Base-by-base conservation (phyloP, 1,140 invertebrate species). In the Chelonus insularis region DNA sequence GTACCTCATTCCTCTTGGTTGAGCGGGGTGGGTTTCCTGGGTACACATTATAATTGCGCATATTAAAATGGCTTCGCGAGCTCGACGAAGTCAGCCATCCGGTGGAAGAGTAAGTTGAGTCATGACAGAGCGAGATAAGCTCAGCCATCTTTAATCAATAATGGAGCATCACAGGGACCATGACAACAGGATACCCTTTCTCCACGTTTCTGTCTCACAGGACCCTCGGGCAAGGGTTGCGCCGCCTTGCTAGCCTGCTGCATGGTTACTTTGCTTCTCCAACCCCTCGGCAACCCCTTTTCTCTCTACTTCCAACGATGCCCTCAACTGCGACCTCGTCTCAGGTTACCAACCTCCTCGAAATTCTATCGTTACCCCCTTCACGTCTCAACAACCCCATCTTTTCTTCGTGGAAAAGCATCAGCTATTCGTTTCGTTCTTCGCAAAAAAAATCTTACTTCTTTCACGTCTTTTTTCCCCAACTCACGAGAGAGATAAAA, bases 111-210 rank as follows among this genome's bases (percentile, higher is more conserved):
- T 9, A 23, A 36, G 41, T 41, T 18, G 54, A 21, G 37, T n/a
- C 29, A 58, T 20, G 20, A 41, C 23, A 62, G 43, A 16, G n/a
- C 11, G 66, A 70, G 65, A 73, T 64, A n/a, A 36, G 59, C 51
- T 68, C 76, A 74, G 74, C 77, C 77, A 80, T 80, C 78, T 80
- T 80, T 80, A 80, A 80, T 80, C 77, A 80, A 80, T 80, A 80
- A 80, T 79, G 77, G 76, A 80, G 71, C 77, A 79, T 79, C 77
- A 66, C 64, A 79, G 77, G 76, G 78, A 79, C 78, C 78, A 80
- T 80, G 78, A 80, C 78, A 80, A 80, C 78, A 80, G 78, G 79
- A 14, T 78, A 77, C 76, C 78, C 78, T 77, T 78, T 75, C 71
- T 70, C 75, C 67, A 60, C 67, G 60, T 75, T 72, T 72, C 72